Evolutionary conservation across 2,797 vertebrate genomes (phyloP), one percentile per base, ranked within the genome.

Genomic region (Myotis myotis): DNA sequence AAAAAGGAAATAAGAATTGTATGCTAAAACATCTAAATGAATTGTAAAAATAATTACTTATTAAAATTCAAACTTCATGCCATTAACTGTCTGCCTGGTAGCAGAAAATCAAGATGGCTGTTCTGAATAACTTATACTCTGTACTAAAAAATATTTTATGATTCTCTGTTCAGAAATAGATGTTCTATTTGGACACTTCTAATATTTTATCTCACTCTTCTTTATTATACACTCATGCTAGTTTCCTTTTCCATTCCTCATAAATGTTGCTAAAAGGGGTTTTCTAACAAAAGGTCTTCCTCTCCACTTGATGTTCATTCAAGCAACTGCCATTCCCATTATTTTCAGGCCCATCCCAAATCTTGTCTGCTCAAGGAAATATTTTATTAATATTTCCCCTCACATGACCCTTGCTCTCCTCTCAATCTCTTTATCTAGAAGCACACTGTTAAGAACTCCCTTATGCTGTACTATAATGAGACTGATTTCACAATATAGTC

Each of bases 231-330:
- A 57, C 1, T 87, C 28, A 51, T 75, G n/a, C 16, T 72, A 33
- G 20, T 75, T 83, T 93, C n/a, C 75, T 91, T 81, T 66, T 3
- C 19, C 78, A 44, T 57, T 0, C 9, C 1, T 76, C 28, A 86
- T 41, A 88, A 66, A 70, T 86, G 4, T 75, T 80, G 15, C 60
- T 74, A 57, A 78, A 78, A 20, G 1, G 4, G 2, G 2, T 1
- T 95, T 88, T 79, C 49, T 90, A 68, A 72, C 6, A 94, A 89
- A 92, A 92, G 51, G 6, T n/a, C 17, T 28, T 60, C 20, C 64
- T 79, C 30, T 94, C 33, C 57, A 44, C 44, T 83, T 93, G 36
- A 23, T 2, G 41, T 22, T 92, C 22, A 76, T 55, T 11, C 4
- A 82, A 84, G 28, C 5, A 80, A 62, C 49, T 76, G 8, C 1